Evolutionary conservation across 2,113 vertebrate species (phyloP), one percentile per base, ranked within the genome.

Genomic region (Lasiurus cinereus): DNA sequence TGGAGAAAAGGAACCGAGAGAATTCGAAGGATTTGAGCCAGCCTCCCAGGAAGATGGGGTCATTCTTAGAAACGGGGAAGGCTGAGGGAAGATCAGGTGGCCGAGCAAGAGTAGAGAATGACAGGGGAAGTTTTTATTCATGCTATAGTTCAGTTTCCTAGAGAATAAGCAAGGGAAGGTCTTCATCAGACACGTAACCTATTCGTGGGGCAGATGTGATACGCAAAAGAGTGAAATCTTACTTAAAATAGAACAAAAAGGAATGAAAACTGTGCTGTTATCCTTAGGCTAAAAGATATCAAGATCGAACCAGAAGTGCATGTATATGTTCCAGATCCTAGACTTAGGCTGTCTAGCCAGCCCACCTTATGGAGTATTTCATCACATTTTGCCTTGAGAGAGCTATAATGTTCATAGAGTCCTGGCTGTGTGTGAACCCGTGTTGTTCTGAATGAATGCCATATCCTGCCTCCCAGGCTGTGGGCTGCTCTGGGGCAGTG

Each of bases 371-470:
- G 88, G 67, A 78, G 8, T 33, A 87, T 72, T 93, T 72, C 66
- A 88, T 90, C 46, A 83, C 19, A 43, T 33, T 91, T 87, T 67
- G 29, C 36, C 83, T 83, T 80, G 39, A 95, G 69, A 52, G 8
- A 93, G 59, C 56, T 64, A 56, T 33, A 77, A 36, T n/a, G 46
- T 90, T 84, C 39, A 92, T 7, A 79, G 52, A 78, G 22, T 9
- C 9, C 48, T 21, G 54, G 22, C 39, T 43, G 1, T 43, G 31
- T 88, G n/a, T n/a, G 70, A 84, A 46, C 5, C 21, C 33, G 70
- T 24, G 36, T 31, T 59, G 59, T 62, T 94, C 15, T 76, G 84
- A 85, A 87, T 94, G 48, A 91, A 76, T 69, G 43, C 46, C 70
- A 64, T 46, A 73, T 56, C 62, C 33, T 80, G 59, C 11, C 67